These are phyloP conservation scores for Brachyhypopomus gauderio DNA, from an alignment of 2,113 vertebrate species.

Conservation along the genomic window DNA sequence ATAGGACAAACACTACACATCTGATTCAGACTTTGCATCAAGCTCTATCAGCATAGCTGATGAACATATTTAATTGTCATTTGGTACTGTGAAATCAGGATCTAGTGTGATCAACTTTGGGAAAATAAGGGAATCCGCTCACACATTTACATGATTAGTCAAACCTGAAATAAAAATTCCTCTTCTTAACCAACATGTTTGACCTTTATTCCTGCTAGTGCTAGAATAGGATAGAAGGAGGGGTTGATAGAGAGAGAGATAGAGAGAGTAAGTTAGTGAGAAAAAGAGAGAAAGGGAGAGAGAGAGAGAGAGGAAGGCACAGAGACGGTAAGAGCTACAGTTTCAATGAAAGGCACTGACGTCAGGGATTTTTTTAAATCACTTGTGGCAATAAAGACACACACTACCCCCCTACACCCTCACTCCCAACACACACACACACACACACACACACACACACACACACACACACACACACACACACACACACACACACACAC, in stretches of 20 bases:
- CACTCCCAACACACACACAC: constrained; percentile 1
- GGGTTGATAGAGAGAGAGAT: constrained; percentile 9
- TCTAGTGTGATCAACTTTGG: no score
- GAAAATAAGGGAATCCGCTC: background rate
- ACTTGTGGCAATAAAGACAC: constrained; percentile 22
- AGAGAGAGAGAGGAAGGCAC: background rate
- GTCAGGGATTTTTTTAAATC: background rate
- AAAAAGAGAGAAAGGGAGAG: constrained; percentile 2
- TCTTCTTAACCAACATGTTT: no score
- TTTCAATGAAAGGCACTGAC: background rate
- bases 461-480: constrained; percentile 24
- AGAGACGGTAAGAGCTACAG: constrained; percentile 4
- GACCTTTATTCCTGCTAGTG: background rate
- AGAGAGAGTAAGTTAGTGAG: background rate
- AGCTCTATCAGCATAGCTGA: background rate
- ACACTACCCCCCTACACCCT: background rate
- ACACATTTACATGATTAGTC: background rate
- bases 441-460: constrained; percentile 16
- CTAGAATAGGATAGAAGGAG: no score
- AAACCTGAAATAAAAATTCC: background rate
- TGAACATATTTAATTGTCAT: background rate
- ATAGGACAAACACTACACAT: no score
- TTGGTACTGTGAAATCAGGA: background rate
- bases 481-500: constrained; percentile 1
- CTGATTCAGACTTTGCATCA: no score